Evolutionary conservation across 2,797 vertebrate species (phyloP).

Genomic region (Siniperca obscura): DNA sequence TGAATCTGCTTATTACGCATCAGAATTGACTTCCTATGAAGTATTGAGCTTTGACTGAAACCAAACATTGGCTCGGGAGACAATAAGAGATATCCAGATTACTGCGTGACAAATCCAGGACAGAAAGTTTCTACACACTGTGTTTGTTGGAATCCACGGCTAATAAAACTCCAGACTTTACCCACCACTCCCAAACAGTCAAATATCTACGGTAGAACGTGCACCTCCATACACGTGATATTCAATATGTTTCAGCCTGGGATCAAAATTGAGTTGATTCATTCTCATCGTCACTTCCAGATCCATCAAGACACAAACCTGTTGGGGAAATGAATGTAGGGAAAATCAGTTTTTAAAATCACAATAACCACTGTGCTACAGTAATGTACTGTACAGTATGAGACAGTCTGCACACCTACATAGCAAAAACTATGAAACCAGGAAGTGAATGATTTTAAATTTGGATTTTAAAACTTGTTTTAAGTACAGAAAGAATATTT

Average conservation of each 20-base stretch:
- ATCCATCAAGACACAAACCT: background rate
- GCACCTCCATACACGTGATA: background rate
- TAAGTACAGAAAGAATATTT: background rate
- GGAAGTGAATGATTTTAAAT: background rate
- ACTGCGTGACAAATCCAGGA: background rate
- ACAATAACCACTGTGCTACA: background rate
- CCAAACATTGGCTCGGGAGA: background rate
- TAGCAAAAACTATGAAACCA: background rate
- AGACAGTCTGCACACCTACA: background rate
- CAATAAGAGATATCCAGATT: background rate
- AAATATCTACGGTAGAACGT: no score
- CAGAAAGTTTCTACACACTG: background rate
- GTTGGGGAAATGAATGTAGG: background rate
- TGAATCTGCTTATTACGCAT: background rate
- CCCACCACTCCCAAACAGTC: background rate
- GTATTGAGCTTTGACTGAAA: background rate
- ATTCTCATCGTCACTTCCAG: background rate
- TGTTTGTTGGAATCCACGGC: background rate
- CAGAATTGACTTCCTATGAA: background rate
- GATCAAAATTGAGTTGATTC: no score
- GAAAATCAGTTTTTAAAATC: no score
- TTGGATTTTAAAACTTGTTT: background rate
- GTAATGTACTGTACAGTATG: background rate
- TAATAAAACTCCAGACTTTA: background rate
- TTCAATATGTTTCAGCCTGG: background rate